Conservation (phyloP, 2,797 vertebrate genomes). For the Monodelphis domestica region DNA sequence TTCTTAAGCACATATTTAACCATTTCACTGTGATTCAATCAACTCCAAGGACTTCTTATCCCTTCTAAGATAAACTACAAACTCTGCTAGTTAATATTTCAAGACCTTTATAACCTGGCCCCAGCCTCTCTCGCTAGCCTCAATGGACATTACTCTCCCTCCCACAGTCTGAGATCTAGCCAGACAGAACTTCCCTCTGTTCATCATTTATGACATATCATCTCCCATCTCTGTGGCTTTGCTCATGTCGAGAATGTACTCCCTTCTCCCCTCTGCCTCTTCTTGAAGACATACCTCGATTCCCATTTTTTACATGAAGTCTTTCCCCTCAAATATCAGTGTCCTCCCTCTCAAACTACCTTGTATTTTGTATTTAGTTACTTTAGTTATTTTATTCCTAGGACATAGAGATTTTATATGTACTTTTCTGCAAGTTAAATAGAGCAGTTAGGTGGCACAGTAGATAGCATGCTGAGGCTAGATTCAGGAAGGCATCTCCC, state of each 20-base stretch:
- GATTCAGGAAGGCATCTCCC: too few relatives aligned
- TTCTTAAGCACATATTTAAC: background rate
- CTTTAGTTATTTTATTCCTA: background rate
- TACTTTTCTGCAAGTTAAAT: background rate
- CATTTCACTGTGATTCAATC: background rate
- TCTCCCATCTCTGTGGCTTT: background rate
- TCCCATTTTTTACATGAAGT: too few relatives aligned
- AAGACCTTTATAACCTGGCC: background rate
- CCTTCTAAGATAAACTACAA: background rate
- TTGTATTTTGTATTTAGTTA: too few relatives aligned
- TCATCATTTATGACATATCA: background rate
- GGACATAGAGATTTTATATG: background rate
- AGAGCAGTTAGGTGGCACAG: too few relatives aligned
- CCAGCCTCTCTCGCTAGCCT: background rate
- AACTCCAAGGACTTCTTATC: background rate
- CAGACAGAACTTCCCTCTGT: background rate
- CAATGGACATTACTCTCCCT: background rate
- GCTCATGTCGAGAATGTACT: background rate
- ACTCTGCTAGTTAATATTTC: background rate
- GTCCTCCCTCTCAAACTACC: too few relatives aligned
- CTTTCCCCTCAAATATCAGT: too few relatives aligned
- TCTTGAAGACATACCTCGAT: background rate
- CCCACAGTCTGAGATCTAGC: background rate
- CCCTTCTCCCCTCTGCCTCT: too few relatives aligned
- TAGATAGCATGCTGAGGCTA: too few relatives aligned